These are phyloP conservation scores for Pycnonotus jocosus DNA, from an alignment of 2,113 vertebrate species.

Conservation along the genomic window DNA sequence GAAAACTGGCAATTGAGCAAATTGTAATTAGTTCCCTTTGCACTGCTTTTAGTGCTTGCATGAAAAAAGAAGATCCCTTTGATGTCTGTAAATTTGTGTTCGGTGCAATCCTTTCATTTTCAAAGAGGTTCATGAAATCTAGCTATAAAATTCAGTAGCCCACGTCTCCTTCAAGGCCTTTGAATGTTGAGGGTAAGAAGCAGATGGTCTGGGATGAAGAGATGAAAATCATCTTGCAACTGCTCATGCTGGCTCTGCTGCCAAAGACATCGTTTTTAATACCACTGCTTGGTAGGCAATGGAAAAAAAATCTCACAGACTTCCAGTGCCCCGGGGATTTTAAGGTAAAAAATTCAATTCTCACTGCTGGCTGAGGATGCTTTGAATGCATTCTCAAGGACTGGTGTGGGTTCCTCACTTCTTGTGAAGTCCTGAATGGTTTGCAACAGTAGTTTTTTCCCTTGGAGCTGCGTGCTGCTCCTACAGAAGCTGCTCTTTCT, in stretches of 20 bases:
- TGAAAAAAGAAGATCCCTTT: conserved; percentile 45
- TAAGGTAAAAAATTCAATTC: not conserved
- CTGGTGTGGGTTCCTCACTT: not conserved
- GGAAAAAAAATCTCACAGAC: not conserved
- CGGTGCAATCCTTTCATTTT: conserved; percentile 26
- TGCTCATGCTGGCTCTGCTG: not conserved
- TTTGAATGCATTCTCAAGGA: not conserved
- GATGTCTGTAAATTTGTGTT: conserved; percentile 55
- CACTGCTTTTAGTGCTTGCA: conserved; percentile 37
- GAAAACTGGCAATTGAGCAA: conserved; percentile 41
- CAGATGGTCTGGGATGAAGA: conserved; percentile 29
- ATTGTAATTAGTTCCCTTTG: conserved; percentile 50
- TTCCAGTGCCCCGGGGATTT: conserved; percentile 1
- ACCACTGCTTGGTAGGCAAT: not conserved
- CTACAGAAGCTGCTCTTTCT: not conserved
- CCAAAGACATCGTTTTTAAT: not conserved
- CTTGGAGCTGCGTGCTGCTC: not conserved
- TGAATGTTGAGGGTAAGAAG: conserved; percentile 22
- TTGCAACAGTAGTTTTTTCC: not conserved
- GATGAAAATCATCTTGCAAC: not conserved
- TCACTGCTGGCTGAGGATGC: not conserved
- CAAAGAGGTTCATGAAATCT: conserved; percentile 46
- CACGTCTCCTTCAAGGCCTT: conserved; percentile 7
- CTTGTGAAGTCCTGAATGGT: not conserved
- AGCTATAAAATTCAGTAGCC: conserved; percentile 43